Evolutionary conservation across 1,140 invertebrate genomes (phyloP).

Genomic region (Macrotrachela quadricornifera): DNA sequence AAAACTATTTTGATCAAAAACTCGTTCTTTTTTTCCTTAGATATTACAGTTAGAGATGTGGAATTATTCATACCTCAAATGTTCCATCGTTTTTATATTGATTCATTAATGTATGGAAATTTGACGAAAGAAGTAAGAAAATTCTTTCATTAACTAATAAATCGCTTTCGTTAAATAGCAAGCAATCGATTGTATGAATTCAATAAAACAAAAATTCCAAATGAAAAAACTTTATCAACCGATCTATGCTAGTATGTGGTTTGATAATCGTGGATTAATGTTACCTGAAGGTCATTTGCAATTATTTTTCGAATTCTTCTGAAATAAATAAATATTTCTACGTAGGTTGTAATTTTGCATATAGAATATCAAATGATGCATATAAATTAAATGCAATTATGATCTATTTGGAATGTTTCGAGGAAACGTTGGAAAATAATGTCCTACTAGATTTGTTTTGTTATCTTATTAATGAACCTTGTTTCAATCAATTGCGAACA

Average conservation of each 20-base stretch:
- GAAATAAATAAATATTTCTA: too few relatives aligned
- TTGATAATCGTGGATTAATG: too few relatives aligned
- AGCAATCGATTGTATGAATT: too few relatives aligned
- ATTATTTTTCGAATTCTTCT: too few relatives aligned
- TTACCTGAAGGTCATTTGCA: too few relatives aligned
- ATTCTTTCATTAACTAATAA: too few relatives aligned
- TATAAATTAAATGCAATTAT: slow-evolving; percentile 68
- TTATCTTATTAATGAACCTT: slow-evolving; percentile 71
- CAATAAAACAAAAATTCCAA: too few relatives aligned
- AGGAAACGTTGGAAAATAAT: slow-evolving; percentile 53
- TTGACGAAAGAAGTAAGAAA: neutral
- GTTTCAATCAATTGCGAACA: slow-evolving; percentile 66
- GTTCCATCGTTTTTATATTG: slow-evolving; percentile 1
- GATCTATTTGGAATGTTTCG: slow-evolving; percentile 63
- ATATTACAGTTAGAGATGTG: neutral
- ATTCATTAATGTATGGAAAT: slow-evolving; percentile 6
- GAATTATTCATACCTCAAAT: slow-evolving; percentile 2
- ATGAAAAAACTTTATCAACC: too few relatives aligned
- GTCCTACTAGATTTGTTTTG: slow-evolving; percentile 61
- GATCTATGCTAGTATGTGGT: too few relatives aligned
- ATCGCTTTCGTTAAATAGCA: too few relatives aligned
- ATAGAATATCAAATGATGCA: slow-evolving; percentile 40
- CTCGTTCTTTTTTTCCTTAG: too few relatives aligned
- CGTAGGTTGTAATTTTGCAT: slow-evolving; percentile 52
- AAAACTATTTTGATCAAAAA: too few relatives aligned